A percentile compares a stretch with the other conserved stretches of the same genome.
phyloP scores from a whole-genome alignment of 2,113 vertebrate species.

The Thunnus thynnus region DNA sequence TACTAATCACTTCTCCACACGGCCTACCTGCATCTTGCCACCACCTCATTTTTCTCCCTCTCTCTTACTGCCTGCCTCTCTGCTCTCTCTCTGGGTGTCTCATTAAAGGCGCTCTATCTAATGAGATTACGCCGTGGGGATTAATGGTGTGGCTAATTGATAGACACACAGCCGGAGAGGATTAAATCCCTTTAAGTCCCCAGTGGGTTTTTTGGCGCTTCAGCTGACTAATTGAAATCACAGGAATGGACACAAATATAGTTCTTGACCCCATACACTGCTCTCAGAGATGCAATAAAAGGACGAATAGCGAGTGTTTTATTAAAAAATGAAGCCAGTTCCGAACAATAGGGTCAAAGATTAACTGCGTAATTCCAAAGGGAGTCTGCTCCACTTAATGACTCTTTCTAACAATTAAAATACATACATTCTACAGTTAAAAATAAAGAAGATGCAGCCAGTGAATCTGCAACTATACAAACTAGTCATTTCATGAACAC shows the following conservation, averaged over 20 bases:
- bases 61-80: conserved; percentile 47
- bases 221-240: conserved; percentile 83
- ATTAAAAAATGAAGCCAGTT: conserved; percentile 43
- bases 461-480: conserved; percentile 1
- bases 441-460: conserved; percentile 10
- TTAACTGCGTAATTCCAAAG: conserved; percentile 46
- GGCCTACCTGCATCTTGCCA: conserved; percentile 68
- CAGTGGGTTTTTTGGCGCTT: conserved; percentile 74
- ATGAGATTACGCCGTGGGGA: conserved; percentile 85
- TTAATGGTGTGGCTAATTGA: conserved; percentile 88
- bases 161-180: conserved; percentile 83
- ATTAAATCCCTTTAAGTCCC: conserved; percentile 83
- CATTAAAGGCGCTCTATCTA: conserved; percentile 84
- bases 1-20: conserved; percentile 72
- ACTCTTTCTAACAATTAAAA: conserved; percentile 9
- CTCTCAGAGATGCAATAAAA: conserved; percentile 43
- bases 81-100: conserved; percentile 78
- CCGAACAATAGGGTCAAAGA: conserved; percentile 58
- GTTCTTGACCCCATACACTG: conserved; percentile 61
- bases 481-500: conserved; percentile 15
- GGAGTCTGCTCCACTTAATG: conserved; percentile 14
- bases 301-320: conserved; percentile 15
- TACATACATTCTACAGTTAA: conserved; percentile 20
- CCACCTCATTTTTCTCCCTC: conserved; percentile 68
- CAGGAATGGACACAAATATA: conserved; percentile 77